Evolutionary conservation across 92 coral and sea anemone genomes (phyloP), one percentile per base, ranked within the genome.

Genomic region (Bergia sp.): DNA sequence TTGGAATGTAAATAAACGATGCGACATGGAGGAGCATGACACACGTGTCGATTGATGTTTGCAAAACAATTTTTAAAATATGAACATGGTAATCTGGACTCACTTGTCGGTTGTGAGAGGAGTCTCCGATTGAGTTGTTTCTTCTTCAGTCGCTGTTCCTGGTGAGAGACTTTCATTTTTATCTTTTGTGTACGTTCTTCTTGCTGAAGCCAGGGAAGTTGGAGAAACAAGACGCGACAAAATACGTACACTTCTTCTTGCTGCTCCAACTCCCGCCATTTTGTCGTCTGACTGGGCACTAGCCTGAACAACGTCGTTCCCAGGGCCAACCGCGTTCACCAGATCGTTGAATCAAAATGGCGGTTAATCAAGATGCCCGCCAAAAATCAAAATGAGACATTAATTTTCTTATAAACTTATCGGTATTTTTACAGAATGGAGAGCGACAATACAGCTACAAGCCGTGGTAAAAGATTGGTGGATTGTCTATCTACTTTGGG

Each of bases 401-500:
- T 20, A 2, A 2, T 61, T 61, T 16, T 61, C 29, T 23, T 3
- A 74, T 39, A 38, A 37, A 3, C 20, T 77, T 9, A 16, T 29
- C 1, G 29, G n/a, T 37, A 5, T 53, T 80, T 80, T 37, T 16
- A 5, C 2, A 55, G 39, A 18, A 80, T 37, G 69, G 37, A 80
- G 85, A 5, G 39, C n/a, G 86, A 74, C 29, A 69, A 71, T 9
- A 36, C 78, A 8, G 38, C 79, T 67, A 92, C 89, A 89, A 92
- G 91, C 74, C 92, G 86, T 39, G 97, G 99, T 20, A 90, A 66
- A 79, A 89, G 94, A 71, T 76, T 97, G 69, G 94, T 90, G 8
- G 93, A 93, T 69, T 89, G 94, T 57, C 85, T 97, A 75, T 88
- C 89, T 43, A 88, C 94, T 36, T 90, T 94, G 41, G 96, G 97